phyloP scores from a whole-genome alignment of 2,113 vertebrate genomes.

The Telmatochromis brachygnathus region DNA sequence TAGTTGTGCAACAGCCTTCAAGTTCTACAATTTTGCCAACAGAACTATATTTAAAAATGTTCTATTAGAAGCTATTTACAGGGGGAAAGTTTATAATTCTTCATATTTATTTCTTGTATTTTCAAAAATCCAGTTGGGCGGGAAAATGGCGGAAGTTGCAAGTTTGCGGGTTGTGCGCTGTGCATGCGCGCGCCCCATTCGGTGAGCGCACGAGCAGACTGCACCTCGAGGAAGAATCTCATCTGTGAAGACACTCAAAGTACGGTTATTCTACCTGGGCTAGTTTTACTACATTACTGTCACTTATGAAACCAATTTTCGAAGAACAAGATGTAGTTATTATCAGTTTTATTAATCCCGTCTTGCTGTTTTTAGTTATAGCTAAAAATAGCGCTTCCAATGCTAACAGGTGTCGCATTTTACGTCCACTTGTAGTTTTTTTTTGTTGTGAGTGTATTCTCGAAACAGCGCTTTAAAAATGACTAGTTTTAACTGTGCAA shows the following conservation, averaged over 20 bases:
- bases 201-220: neutral
- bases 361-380: neutral
- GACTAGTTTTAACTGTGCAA: neutral
- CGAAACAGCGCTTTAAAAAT: neutral
- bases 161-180: neutral
- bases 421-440: fast-evolving
- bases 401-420: fast-evolving
- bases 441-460: neutral
- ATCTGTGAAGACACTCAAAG: neutral
- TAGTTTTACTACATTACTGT: neutral
- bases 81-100: fast-evolving
- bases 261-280: neutral
- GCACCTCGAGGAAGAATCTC: fast-evolving
- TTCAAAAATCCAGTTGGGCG: neutral
- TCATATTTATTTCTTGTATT: fast-evolving
- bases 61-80: fast-evolving
- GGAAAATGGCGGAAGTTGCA: neutral
- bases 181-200: neutral
- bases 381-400: neutral
- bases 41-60: neutral
- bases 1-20: neutral
- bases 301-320: fast-evolving
- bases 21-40: neutral
- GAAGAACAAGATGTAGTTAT: neutral
- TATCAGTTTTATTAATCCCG: neutral